Evolutionary conservation across 2,888 invertebrate species (phyloP).

Genomic region (Drosophila mimica): DNA sequence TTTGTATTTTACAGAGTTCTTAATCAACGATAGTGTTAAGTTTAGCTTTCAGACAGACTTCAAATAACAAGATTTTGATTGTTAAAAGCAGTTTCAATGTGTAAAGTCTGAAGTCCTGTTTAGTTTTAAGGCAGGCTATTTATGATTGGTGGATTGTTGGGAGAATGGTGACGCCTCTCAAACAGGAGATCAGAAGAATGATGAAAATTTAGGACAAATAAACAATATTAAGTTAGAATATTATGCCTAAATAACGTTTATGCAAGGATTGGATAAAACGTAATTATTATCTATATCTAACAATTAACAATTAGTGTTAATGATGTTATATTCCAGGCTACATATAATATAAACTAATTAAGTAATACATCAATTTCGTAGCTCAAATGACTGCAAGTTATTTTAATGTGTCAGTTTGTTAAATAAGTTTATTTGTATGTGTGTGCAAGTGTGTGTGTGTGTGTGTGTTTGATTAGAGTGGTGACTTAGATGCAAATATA

Average conservation of each 20-base stretch:
- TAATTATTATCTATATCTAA: not conserved
- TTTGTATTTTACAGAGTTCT: too few relatives aligned
- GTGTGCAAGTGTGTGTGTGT: not conserved
- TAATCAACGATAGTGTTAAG: too few relatives aligned
- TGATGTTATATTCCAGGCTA: not conserved
- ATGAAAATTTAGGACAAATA: not conserved
- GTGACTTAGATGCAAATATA: not conserved
- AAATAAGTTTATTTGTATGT: not conserved
- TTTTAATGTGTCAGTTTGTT: not conserved
- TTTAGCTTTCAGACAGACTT: too few relatives aligned
- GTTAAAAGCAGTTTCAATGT: too few relatives aligned
- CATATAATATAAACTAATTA: not conserved
- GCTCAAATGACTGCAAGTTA: not conserved
- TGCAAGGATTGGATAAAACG: not conserved
- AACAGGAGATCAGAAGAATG: not conserved
- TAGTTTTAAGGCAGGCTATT: accelerated
- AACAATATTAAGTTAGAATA: too few relatives aligned
- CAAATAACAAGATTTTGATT: too few relatives aligned
- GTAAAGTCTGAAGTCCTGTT: too few relatives aligned
- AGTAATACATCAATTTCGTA: not conserved
- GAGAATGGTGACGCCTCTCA: not conserved
- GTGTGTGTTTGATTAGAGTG: not conserved
- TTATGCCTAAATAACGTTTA: too few relatives aligned
- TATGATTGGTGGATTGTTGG: not conserved
- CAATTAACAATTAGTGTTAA: not conserved